A percentile compares a stretch with the other conserved stretches of the same genome.
These are phyloP conservation scores for Morone saxatilis DNA, from an alignment of 2,113 vertebrate genomes.

Conservation along the genomic window DNA sequence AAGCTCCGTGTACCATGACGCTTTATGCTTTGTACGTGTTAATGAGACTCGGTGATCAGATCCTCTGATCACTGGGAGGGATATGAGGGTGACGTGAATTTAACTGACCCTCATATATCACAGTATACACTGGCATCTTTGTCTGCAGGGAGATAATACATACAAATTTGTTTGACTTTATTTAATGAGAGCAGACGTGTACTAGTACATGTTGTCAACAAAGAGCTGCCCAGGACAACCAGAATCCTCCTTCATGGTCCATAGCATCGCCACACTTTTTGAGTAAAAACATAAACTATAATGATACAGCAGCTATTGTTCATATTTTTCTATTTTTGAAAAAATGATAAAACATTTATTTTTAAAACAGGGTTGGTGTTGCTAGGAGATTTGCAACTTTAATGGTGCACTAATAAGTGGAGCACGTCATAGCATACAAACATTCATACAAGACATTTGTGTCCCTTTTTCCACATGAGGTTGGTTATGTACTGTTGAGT, in stretches of 20 bases:
- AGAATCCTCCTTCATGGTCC: background rate
- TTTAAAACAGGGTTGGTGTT: background rate
- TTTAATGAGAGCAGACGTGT: background rate
- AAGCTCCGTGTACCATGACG: constrained; percentile 23
- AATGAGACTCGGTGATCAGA: constrained; percentile 70
- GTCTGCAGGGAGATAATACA: constrained; percentile 1
- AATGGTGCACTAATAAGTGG: background rate
- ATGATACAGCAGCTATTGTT: background rate
- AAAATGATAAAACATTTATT: too few species aligned
- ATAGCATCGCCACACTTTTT: background rate
- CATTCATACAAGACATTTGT: background rate
- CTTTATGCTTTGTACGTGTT: constrained; percentile 47
- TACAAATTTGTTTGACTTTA: background rate
- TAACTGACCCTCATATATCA: constrained; percentile 52
- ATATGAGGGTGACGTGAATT: constrained; percentile 40
- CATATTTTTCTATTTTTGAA: background rate
- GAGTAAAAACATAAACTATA: background rate
- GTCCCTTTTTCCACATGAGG: background rate
- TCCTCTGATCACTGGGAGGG: constrained; percentile 50
- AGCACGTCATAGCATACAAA: background rate
- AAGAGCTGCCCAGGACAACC: background rate
- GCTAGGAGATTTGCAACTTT: background rate
- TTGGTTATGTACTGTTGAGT: too few species aligned
- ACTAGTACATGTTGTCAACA: too few species aligned
- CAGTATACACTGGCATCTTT: background rate